Conservation (phyloP, 2,797 vertebrate species). For the Denticeps clupeoides region DNA sequence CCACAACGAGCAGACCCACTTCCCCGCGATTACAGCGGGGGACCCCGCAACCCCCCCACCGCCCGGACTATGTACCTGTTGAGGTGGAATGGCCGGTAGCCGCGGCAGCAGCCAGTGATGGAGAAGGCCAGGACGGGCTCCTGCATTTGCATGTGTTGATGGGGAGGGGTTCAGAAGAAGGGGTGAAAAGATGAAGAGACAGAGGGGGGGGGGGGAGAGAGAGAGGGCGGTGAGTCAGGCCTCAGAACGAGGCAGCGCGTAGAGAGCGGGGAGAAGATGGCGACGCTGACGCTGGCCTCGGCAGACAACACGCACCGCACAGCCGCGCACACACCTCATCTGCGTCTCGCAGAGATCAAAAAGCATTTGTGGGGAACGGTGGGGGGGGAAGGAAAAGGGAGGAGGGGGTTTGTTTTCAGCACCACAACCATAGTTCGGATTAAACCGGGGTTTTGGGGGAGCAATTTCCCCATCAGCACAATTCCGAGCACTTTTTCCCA, state of each 20-base stretch:
- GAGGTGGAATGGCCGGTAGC: background rate
- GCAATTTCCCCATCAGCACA: too few species aligned
- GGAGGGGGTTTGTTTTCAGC: too few species aligned
- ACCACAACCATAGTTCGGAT: too few species aligned
- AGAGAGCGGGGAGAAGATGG: conserved; percentile 28
- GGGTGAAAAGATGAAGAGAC: background rate
- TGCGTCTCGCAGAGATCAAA: conserved; percentile 2
- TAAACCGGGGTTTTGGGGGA: too few species aligned
- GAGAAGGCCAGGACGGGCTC: background rate
- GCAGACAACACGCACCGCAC: background rate
- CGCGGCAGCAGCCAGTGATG: background rate
- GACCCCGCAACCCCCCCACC: background rate
- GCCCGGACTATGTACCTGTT: conserved; percentile 1
- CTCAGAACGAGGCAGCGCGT: conserved; percentile 2
- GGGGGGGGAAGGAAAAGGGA: background rate
- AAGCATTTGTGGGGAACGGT: too few species aligned
- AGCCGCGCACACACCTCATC: background rate
- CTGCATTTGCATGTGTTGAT: background rate
- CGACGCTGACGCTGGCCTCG: conserved; percentile 17
- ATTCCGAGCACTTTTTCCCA: too few species aligned
- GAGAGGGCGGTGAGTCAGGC: background rate
- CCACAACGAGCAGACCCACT: too few species aligned
- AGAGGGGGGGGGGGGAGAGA: background rate
- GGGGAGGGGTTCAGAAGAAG: background rate
- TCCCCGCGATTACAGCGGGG: background rate